A percentile compares a stretch with the other conserved stretches of the same genome.
These are phyloP conservation scores for Chaetophractus vellerosus DNA, from an alignment of 2,797 vertebrate species.

Conservation along the genomic window DNA sequence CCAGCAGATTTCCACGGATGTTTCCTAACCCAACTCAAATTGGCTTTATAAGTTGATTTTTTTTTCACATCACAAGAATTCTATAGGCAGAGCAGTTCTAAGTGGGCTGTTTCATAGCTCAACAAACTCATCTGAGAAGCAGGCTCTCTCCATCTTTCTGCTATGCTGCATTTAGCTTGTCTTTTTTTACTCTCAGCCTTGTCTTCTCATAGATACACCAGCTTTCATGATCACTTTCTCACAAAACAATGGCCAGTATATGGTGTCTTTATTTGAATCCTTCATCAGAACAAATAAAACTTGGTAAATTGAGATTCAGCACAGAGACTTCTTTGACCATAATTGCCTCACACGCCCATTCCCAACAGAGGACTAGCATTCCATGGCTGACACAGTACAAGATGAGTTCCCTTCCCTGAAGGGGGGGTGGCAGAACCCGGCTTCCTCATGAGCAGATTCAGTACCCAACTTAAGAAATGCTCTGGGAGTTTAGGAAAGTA, in stretches of 20 bases:
- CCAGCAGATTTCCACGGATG: background rate
- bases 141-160: background rate
- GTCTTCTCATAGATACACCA: background rate
- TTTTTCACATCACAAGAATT: background rate
- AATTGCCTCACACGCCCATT: background rate
- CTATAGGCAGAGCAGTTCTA: background rate
- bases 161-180: background rate
- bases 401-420: background rate
- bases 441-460: background rate
- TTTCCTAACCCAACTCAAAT: background rate
- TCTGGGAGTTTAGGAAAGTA: slow-evolving; percentile 1
- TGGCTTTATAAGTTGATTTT: background rate
- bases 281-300: slow-evolving; percentile 17
- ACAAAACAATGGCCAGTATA: background rate
- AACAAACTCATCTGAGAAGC: background rate
- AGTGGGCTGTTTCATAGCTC: background rate
- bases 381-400: background rate
- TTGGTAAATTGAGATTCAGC: background rate
- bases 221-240: background rate
- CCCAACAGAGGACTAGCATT: background rate
- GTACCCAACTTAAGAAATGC: background rate
- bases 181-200: background rate
- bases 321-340: background rate
- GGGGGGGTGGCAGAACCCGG: background rate
- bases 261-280: background rate